Base-by-base conservation (phyloP, 2,888 invertebrate genomes). In the Merodon equestris region DNA sequence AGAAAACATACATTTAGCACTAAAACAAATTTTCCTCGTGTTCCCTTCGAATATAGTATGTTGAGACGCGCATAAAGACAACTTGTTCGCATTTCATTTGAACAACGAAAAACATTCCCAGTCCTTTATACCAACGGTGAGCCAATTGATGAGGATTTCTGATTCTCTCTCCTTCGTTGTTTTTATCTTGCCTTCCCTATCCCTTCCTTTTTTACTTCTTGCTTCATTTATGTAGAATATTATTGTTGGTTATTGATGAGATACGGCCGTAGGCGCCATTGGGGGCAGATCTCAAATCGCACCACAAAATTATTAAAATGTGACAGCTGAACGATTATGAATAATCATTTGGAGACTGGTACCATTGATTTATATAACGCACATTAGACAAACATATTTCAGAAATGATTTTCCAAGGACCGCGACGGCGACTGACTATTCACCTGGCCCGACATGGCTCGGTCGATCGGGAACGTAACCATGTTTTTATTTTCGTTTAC, bases 271-370 rank as follows among this genome's bases (percentile, higher is more conserved):
- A 84, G 85, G 86, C 86, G 84, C 86, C 85, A 85, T 82, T 85
- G 86, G 85, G 84, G 86, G 85, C 84, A 84, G 84, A 84, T 83
- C 84, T 82, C 81, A 82, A 84, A 84, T 86, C 85, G 85, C 85
- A 84, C 86, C 85, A 85, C 84, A 85, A 84, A 85, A 85, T 86
- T 86, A 86, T 86, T 86, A 85, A 86, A 86, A 86, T 86, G 84
- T 86, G 86, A 86, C 86, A 86, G 86, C 84, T 84, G 85, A 85
- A 85, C 85, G 85, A 86, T 85, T 85, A 86, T 85, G 84, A 84
- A 84, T 84, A 85, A 86, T 86, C 85, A 85, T 84, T 85, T 84
- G 82, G 58, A 79, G 79, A 79, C 75, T 54, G 54, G 53, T 71
- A 63, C 56, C 82, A 82, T 82, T 83, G 83, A 83, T 83, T 83